Evolutionary conservation across 1,140 invertebrate genomes (phyloP), one percentile per base, ranked within the genome.

Genomic region (Panagrolaimus sp.): DNA sequence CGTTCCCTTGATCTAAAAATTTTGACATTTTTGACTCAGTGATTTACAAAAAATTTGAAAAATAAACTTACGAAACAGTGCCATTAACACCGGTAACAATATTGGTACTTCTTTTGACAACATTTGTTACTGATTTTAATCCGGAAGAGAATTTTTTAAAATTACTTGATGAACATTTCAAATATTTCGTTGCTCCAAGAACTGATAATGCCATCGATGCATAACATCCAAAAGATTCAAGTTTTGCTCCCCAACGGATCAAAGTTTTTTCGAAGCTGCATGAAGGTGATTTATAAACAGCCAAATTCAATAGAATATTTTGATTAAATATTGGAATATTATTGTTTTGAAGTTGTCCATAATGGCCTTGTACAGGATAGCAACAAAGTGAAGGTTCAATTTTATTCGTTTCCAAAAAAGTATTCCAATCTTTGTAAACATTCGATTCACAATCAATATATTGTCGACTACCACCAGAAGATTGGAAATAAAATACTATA

Each of bases 361-460:
- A 52, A 52, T 52, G 48, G 26, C 48, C 48, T 2, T 52, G 17
- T 52, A 52, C 48, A 52, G 48, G 48, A 24, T 52, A 52, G 48
- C 48, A 52, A 24, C 48, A 52, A 52, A 52, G 48, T 12, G 48
- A 52, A 21, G 48, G 48, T 21, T 52, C 48, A 52, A 52, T 52
- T 52, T 21, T 24, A 14, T 52, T 52, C 26, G 48, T 21, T 9
- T 52, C 7, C 48, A 52, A 7, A 52, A 52, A 52, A 52, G 17
- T 7, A 8, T 52, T 14, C 48, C 48, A 52, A 14, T 15, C 26
- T 52, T 1, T 52, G 9, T 52, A 52, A 52, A 52, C 15, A 12
- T 24, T n/a, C 17, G 48, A n/a, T 8, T 7, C 26, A 1, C 17
- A 24, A 15, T 52, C 48, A 52, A 52, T 52, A 24, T 52, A 52